Base-by-base conservation (phyloP, 2,113 vertebrate species). In the Shinisaurus crocodilurus region DNA sequence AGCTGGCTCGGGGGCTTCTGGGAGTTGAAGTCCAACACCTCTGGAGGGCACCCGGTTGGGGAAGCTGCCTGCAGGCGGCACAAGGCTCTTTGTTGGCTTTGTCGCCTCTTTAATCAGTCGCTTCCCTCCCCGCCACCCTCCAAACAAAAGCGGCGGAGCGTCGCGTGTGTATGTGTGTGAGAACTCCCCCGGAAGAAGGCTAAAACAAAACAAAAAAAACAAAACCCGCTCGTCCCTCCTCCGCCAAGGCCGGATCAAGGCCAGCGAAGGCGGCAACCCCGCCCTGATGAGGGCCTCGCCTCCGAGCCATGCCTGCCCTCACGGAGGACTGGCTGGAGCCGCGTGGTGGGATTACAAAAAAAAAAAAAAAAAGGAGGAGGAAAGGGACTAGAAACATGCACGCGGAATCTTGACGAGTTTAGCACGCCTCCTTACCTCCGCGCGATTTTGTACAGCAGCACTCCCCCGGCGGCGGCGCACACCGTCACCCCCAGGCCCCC, bases 391-490 rank as follows among this genome's bases (percentile, higher is more conserved):
- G 29, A 50, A 48, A 40, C 40, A 16, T 15, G 29, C 29, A 32
- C 12, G 32, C 29, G 69, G 70, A 1, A 13, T 72, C 3, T 15
- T 12, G 3, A 3, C 9, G 34, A 6, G 6, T 2, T 1, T 2
- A 0, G 37, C 88, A 10, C 27, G 10, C n/a, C n/a, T n/a, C n/a
- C 90, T 94, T 97, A 99, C 99, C 98, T 98, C 90, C 97, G 97
- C 45, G 97, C 97, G 63, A 98, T 95, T 93, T 96, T 97, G 95
- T 98, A 99, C 29, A 99, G 95, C 34, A 98, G 95, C 89, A 98
- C 96, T 82, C 98, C 98, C 32, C 98, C 97, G 40, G 98, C 95
- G 60, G 98, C 95, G 60, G 98, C 96, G 54, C 97, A 98, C 70
- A 92, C 95, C 2, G 98, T 98, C 27, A 98, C 97, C 63, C 98